Evolutionary conservation across 2,113 vertebrate species (phyloP).

Genomic region (Grantiella picta): DNA sequence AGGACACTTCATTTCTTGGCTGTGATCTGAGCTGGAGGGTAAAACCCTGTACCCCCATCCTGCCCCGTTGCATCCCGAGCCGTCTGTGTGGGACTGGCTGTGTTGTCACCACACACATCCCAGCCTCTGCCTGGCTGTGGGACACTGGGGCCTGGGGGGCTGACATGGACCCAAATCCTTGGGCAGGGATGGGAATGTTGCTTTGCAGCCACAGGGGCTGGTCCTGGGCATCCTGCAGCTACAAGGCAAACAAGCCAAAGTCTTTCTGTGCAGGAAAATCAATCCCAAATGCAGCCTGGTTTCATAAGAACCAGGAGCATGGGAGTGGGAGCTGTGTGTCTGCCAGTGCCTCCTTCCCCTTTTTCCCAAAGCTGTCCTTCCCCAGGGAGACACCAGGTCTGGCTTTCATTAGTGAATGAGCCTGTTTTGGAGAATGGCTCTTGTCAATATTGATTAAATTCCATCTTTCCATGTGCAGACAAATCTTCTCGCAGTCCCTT

Average conservation of each 20-base stretch:
- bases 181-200: not conserved
- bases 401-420: constrained; percentile 14
- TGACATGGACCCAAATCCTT: not conserved
- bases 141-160: accelerated
- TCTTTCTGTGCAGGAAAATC: not conserved
- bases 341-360: not conserved
- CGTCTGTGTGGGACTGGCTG: not conserved
- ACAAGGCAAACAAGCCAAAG: not conserved
- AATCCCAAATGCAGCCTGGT: not conserved
- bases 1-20: not conserved
- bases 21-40: not conserved
- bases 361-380: constrained; percentile 8
- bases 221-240: not conserved
- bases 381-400: not conserved
- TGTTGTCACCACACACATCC: not conserved
- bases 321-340: not conserved
- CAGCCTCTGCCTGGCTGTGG: not conserved
- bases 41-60: not conserved
- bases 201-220: not conserved
- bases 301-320: not conserved
- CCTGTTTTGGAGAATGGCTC: constrained; percentile 13
- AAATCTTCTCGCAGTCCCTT: not conserved
- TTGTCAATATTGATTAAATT: constrained; percentile 54
- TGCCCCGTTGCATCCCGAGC: accelerated
- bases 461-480: not conserved